These are phyloP conservation scores for Tetragonula carbonaria DNA, from an alignment of 2,888 invertebrate genomes.

Conservation along the genomic window DNA sequence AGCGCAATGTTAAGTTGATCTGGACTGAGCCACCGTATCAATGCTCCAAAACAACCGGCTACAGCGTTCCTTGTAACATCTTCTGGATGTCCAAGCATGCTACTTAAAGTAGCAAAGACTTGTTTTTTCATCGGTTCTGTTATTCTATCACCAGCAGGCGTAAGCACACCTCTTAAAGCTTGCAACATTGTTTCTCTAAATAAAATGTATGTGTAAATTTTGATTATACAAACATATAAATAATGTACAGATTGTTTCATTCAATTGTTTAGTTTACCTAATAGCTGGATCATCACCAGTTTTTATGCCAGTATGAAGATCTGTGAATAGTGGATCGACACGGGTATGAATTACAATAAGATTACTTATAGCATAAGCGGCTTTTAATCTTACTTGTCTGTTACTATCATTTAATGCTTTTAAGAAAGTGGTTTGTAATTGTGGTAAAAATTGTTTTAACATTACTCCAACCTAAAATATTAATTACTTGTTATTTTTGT, in stretches of 20 bases:
- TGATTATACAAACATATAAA: conserved; percentile 10
- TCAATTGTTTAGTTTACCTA: conserved; percentile 82
- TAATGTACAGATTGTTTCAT: neutral
- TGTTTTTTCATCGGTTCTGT: conserved; percentile 91
- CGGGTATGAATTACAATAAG: conserved; percentile 96
- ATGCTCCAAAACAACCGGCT: conserved; percentile 95
- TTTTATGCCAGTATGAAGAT: conserved; percentile 94
- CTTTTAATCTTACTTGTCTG: conserved; percentile 94
- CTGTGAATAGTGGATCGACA: conserved; percentile 97
- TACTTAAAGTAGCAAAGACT: conserved; percentile 89
- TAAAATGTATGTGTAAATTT: conserved; percentile 1
- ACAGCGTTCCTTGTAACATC: conserved; percentile 92
- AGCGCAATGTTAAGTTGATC: conserved; percentile 91
- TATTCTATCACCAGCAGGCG: conserved; percentile 95
- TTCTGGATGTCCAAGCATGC: conserved; percentile 90
- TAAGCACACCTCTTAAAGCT: conserved; percentile 93
- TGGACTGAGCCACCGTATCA: conserved; percentile 90
- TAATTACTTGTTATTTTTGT: neutral
- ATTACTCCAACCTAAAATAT: conserved; percentile 92
- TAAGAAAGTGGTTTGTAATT: conserved; percentile 98
- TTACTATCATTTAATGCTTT: conserved; percentile 97
- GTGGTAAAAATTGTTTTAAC: conserved; percentile 99
- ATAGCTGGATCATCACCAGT: conserved; percentile 93
- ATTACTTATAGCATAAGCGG: conserved; percentile 94
- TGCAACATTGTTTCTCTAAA: conserved; percentile 95